Evolutionary conservation across 2,797 vertebrate genomes (phyloP).

Genomic region (Takifugu rubripes): DNA sequence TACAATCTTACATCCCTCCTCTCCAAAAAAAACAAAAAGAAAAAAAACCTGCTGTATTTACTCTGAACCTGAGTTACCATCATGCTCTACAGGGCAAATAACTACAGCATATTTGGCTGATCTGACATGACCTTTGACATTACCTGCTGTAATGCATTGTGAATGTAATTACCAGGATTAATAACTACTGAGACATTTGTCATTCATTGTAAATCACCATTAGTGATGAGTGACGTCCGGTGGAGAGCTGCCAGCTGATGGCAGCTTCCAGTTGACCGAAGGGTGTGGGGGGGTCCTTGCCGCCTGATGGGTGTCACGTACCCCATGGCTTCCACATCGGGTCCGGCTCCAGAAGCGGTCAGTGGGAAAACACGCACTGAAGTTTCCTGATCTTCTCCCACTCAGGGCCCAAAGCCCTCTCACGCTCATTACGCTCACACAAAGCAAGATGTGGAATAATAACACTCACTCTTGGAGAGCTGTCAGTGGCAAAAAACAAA

Average conservation of each 20-base stretch:
- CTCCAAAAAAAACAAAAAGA: not conserved
- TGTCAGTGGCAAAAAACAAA: constrained; percentile 40
- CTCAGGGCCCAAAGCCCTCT: constrained; percentile 50
- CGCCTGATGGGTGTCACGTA: constrained; percentile 68
- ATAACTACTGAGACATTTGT: not conserved
- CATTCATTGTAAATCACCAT: not conserved
- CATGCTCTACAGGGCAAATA: no score
- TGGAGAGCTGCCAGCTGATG: constrained; percentile 20
- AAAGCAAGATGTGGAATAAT: constrained; percentile 59
- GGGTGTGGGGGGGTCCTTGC: constrained; percentile 2
- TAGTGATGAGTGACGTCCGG: not conserved
- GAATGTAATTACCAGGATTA: no score
- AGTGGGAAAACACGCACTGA: constrained; percentile 46
- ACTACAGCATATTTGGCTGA: no score
- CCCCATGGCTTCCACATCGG: constrained; percentile 25
- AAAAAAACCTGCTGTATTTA: not conserved
- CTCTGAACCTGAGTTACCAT: no score
- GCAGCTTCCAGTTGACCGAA: constrained; percentile 19
- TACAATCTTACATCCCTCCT: no score
- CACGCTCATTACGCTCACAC: constrained; percentile 64
- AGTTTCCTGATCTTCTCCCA: constrained; percentile 50
- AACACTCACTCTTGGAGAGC: constrained; percentile 36
- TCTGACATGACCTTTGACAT: no score
- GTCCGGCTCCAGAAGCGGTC: constrained; percentile 35
- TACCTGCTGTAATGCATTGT: no score